phyloP scores from a whole-genome alignment of 2,888 invertebrate genomes.

The Gastrophysa polygoni region DNA sequence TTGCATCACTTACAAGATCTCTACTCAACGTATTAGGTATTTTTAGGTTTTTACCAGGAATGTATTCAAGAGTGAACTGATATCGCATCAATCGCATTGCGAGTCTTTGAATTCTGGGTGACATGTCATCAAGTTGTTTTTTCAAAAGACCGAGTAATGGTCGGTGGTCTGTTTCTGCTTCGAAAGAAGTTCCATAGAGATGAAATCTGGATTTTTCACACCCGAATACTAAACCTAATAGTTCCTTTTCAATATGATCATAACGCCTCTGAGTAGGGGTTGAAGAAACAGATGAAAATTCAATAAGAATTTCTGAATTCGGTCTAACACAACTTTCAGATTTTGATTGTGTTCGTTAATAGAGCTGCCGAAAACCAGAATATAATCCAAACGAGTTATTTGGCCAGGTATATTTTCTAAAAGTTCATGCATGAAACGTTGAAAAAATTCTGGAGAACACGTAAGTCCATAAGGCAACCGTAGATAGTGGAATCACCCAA shows the following conservation, averaged over 20 bases:
- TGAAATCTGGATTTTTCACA: neutral
- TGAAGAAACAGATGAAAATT: neutral
- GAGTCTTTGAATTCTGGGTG: constrained; percentile 21
- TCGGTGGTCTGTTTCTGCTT: neutral
- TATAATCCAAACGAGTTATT: constrained; percentile 23
- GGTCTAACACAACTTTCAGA: neutral
- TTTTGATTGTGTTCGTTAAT: neutral
- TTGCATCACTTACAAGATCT: constrained; percentile 6
- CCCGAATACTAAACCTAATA: neutral
- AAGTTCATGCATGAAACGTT: constrained; percentile 18
- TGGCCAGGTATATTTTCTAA: constrained; percentile 20
- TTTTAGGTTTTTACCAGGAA: constrained; percentile 30
- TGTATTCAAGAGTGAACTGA: constrained; percentile 26
- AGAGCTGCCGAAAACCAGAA: constrained; percentile 17
- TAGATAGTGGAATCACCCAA: constrained; percentile 7
- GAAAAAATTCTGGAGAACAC: constrained; percentile 12
- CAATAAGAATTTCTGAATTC: neutral
- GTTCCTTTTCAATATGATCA: neutral
- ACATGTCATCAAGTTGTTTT: constrained; percentile 1
- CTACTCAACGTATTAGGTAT: constrained; percentile 28
- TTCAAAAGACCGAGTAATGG: neutral
- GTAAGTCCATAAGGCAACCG: neutral
- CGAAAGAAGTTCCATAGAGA: neutral
- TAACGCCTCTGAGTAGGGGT: neutral
- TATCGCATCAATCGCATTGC: constrained; percentile 30